Percentiles rank a stretch among this genome's conserved stretches.
phyloP scores from a whole-genome alignment of 2,113 vertebrate genomes.

The Origma solitaria region DNA sequence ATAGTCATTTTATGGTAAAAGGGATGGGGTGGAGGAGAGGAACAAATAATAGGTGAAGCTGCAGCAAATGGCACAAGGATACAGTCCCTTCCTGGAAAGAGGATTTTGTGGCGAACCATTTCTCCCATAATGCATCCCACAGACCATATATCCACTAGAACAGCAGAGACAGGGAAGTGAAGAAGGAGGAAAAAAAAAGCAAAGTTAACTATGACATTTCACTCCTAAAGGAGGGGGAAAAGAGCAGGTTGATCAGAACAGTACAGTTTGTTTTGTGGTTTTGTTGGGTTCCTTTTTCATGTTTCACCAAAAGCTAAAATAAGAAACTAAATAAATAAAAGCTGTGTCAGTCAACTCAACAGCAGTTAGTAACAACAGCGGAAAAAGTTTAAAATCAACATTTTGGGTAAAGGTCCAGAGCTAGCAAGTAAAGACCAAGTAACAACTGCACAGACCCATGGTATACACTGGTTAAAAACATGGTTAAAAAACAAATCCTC shows the following conservation, averaged over 20 bases:
- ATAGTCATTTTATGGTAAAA: conserved; percentile 49
- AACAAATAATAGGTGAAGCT: conserved; percentile 69
- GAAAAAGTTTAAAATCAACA: neutral
- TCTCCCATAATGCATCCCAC: conserved; percentile 98
- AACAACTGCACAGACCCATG: neutral
- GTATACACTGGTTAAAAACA: neutral
- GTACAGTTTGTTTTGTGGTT: conserved; percentile 53
- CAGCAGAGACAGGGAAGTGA: conserved; percentile 76
- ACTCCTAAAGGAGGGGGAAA: conserved; percentile 67
- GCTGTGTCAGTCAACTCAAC: neutral
- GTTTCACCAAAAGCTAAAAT: conserved; percentile 4
- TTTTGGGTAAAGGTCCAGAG: neutral
- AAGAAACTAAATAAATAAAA: neutral
- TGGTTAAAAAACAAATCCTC: neutral
- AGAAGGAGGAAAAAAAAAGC: conserved; percentile 71
- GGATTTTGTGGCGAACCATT: conserved; percentile 99
- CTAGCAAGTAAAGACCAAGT: neutral
- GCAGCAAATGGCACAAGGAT: conserved; percentile 86
- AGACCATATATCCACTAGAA: conserved; percentile 98
- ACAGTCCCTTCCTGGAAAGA: conserved; percentile 99
- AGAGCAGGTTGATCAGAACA: conserved; percentile 73
- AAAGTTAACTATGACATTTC: conserved; percentile 80
- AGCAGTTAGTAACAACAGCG: neutral
- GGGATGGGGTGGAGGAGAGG: conserved; percentile 13
- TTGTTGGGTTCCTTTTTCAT: neutral